Evolutionary conservation across 1,140 invertebrate species (phyloP).

Genomic region (Calephelis virginiensis): DNA sequence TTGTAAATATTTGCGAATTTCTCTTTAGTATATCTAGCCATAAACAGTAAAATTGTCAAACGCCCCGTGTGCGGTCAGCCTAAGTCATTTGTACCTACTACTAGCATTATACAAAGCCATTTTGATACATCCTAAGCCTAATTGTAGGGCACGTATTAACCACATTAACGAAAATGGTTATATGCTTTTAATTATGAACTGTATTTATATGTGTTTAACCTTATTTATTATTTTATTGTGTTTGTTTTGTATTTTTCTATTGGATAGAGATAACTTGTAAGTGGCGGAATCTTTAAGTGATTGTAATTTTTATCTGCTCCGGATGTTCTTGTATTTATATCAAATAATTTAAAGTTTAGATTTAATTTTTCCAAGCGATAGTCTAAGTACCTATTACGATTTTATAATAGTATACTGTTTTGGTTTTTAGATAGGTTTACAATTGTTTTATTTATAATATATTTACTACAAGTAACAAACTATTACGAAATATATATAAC

Average conservation of each 20-base stretch:
- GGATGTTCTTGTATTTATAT: background rate
- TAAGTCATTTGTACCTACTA: slow-evolving; percentile 54
- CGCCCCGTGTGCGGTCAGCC: slow-evolving; percentile 25
- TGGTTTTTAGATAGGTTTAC: background rate
- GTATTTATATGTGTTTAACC: slow-evolving; percentile 30
- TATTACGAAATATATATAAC: too few species aligned
- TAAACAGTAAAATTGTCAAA: too few species aligned
- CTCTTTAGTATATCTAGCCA: background rate
- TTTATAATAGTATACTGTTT: background rate
- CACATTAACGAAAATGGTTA: slow-evolving; percentile 26
- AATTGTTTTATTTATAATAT: too few species aligned
- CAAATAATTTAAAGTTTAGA: background rate
- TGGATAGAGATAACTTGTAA: slow-evolving; percentile 14
- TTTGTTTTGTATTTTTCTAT: slow-evolving; percentile 32
- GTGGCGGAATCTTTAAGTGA: slow-evolving; percentile 10
- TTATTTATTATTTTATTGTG: slow-evolving; percentile 35
- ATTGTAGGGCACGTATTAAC: slow-evolving; percentile 27
- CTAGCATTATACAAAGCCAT: slow-evolving; percentile 36
- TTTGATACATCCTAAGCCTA: slow-evolving; percentile 29
- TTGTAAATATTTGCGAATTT: background rate
- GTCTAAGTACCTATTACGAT: background rate
- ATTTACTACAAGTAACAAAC: too few species aligned
- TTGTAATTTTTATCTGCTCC: background rate
- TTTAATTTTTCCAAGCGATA: background rate
- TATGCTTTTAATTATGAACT: slow-evolving; percentile 27